Evolutionary conservation across 2,888 invertebrate genomes (phyloP).

Genomic region (Drosophila pseudotalamancana): DNA sequence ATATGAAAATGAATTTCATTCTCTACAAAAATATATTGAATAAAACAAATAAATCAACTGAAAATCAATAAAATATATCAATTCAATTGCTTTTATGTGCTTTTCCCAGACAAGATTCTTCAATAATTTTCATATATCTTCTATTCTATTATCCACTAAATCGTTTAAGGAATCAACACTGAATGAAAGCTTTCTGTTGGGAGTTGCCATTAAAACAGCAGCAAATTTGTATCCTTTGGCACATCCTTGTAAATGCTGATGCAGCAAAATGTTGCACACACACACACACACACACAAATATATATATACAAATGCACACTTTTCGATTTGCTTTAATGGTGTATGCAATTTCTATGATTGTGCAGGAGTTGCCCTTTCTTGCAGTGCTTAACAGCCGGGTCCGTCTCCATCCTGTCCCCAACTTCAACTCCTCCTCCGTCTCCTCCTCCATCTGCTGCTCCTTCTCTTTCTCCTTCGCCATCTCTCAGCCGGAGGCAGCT

Average conservation of each 20-base stretch:
- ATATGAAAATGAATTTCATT: too few species aligned
- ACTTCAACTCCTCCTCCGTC: not conserved
- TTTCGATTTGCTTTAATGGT: conserved; percentile 47
- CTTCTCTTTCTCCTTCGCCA: too few species aligned
- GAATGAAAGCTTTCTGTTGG: not conserved
- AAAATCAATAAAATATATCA: too few species aligned
- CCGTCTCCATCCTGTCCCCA: not conserved
- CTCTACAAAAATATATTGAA: too few species aligned
- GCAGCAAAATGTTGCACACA: conserved; percentile 38
- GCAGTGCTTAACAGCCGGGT: not conserved
- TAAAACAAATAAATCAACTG: too few species aligned
- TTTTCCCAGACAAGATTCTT: too few species aligned
- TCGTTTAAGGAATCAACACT: conserved; percentile 2
- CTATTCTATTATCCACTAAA: not conserved
- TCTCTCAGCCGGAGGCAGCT: conserved; percentile 42
- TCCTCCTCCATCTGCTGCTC: not conserved
- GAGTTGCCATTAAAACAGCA: conserved; percentile 44
- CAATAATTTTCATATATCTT: not conserved
- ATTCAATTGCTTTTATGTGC: too few species aligned
- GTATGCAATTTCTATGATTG: conserved; percentile 56
- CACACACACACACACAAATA: not conserved
- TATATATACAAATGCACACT: conserved; percentile 20
- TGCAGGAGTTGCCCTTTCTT: conserved; percentile 7
- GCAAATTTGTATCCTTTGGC: conserved; percentile 30
- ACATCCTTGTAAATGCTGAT: conserved; percentile 33